Conservation (phyloP, 2,888 invertebrate species). For the Caenorhabditis panamensis region DNA sequence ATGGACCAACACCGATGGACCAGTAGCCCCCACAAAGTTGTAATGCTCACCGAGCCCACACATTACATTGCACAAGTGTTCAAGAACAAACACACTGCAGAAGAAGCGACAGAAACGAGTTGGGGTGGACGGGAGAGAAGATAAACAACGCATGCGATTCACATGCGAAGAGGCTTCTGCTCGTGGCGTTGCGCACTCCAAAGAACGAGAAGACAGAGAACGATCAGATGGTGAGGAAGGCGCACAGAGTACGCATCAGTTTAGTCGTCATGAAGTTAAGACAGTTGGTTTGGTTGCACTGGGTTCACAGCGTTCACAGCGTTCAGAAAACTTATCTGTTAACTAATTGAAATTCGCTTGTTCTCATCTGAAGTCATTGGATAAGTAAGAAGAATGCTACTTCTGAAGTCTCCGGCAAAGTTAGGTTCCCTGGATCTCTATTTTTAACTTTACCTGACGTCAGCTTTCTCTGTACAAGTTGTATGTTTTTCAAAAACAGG, state of each 20-base stretch:
- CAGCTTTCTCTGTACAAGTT: too few relatives aligned
- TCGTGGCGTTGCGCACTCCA: constrained; percentile 8
- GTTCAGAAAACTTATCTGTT: too few relatives aligned
- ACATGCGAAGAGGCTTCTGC: constrained; percentile 24
- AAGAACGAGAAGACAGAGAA: constrained; percentile 40
- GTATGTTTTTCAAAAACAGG: too few relatives aligned
- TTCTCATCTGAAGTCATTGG: too few relatives aligned
- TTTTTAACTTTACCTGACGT: too few relatives aligned
- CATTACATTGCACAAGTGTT: constrained; percentile 28
- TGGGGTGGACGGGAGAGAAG: background rate
- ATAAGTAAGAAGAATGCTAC: too few relatives aligned
- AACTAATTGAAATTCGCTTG: too few relatives aligned
- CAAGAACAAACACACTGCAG: constrained; percentile 30
- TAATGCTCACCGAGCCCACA: constrained; percentile 11
- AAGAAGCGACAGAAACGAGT: constrained; percentile 30
- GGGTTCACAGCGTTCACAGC: background rate
- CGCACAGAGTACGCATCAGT: constrained; percentile 37
- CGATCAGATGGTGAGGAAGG: background rate
- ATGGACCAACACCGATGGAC: background rate
- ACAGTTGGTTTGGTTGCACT: background rate
- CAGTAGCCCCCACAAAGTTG: background rate
- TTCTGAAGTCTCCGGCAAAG: too few relatives aligned
- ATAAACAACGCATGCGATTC: constrained; percentile 48
- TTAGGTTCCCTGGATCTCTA: too few relatives aligned
- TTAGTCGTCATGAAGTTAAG: background rate